Percentiles rank a stretch among this genome's conserved stretches.
Conservation (phyloP, 2,888 invertebrate genomes). For the Melinaea menophilus region DNA sequence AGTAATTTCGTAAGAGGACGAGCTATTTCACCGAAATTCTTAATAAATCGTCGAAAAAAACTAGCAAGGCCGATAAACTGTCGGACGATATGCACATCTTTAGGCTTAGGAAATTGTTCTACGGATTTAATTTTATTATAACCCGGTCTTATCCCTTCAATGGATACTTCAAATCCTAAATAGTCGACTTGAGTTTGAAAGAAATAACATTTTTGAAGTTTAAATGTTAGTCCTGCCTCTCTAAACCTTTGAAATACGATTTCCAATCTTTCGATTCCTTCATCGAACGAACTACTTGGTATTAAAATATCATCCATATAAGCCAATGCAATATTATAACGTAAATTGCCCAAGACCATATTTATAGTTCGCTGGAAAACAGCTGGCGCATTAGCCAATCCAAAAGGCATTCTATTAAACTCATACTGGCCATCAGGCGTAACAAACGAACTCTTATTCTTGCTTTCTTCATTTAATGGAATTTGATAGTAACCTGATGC, state of each 20-base stretch:
- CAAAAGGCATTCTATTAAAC: too few species aligned
- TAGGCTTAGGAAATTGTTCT: conserved; percentile 6
- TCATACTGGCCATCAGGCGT: too few species aligned
- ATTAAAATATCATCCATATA: too few species aligned
- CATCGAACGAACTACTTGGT: not conserved
- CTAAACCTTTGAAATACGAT: conserved; percentile 1
- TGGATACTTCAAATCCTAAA: conserved; percentile 11
- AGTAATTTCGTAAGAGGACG: not conserved
- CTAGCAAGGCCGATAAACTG: conserved; percentile 37
- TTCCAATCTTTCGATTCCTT: conserved; percentile 10
- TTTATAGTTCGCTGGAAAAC: too few species aligned
- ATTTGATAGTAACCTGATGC: too few species aligned
- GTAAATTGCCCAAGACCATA: too few species aligned
- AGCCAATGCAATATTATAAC: too few species aligned
- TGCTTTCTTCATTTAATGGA: too few species aligned
- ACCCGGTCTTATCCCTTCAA: not conserved
- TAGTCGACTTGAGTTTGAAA: conserved; percentile 19
- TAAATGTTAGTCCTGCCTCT: not conserved
- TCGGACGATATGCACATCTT: conserved; percentile 19
- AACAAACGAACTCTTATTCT: too few species aligned
- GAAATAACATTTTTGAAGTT: conserved; percentile 8
- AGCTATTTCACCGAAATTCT: conserved; percentile 32
- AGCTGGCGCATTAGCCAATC: too few species aligned
- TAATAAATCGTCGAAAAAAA: conserved; percentile 38
- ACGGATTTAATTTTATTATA: conserved; percentile 5